phyloP scores from a whole-genome alignment of 1,140 invertebrate species.

The Matsumurasca onukii region DNA sequence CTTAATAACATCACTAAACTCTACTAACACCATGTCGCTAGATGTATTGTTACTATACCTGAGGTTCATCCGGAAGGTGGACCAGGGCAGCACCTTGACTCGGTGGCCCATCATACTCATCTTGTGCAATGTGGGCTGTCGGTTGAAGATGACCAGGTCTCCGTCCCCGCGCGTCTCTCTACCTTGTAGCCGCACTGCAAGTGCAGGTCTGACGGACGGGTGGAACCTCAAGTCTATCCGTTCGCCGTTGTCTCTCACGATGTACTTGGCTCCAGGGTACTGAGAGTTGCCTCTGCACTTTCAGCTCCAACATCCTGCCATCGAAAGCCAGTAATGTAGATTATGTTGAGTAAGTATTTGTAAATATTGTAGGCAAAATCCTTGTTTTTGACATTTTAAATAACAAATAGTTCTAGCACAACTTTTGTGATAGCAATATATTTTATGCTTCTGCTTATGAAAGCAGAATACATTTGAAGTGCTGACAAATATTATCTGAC shows the following conservation, averaged over 20 bases:
- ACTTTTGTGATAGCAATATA: neutral
- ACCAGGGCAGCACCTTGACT: conserved; percentile 97
- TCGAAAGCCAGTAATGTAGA: conserved; percentile 4
- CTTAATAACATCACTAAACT: too few relatives aligned
- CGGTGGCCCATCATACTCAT: conserved; percentile 99
- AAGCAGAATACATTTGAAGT: too few relatives aligned
- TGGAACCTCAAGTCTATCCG: conserved; percentile 98
- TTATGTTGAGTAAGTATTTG: conserved; percentile 22
- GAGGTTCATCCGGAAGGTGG: conserved; percentile 94
- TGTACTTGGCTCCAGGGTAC: conserved; percentile 99
- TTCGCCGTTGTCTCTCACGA: conserved; percentile 97
- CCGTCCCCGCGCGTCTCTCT: conserved; percentile 97
- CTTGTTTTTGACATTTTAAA: conserved; percentile 8
- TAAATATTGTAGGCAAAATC: conserved; percentile 1
- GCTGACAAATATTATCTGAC: too few relatives aligned
- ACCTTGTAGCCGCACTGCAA: conserved; percentile 98
- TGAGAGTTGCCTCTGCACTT: conserved; percentile 94
- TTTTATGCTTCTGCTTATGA: too few relatives aligned
- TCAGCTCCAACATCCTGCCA: conserved; percentile 91
- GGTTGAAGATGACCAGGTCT: conserved; percentile 99
- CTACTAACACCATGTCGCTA: too few relatives aligned
- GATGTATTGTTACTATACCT: too few relatives aligned
- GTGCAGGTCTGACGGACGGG: conserved; percentile 95
- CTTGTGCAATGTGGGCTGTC: conserved; percentile 99
- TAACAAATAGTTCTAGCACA: too few relatives aligned